A percentile compares a stretch with the other conserved stretches of the same genome.
These are phyloP conservation scores for Callimorpha dominula DNA, from an alignment of 2,888 invertebrate species.

Conservation along the genomic window DNA sequence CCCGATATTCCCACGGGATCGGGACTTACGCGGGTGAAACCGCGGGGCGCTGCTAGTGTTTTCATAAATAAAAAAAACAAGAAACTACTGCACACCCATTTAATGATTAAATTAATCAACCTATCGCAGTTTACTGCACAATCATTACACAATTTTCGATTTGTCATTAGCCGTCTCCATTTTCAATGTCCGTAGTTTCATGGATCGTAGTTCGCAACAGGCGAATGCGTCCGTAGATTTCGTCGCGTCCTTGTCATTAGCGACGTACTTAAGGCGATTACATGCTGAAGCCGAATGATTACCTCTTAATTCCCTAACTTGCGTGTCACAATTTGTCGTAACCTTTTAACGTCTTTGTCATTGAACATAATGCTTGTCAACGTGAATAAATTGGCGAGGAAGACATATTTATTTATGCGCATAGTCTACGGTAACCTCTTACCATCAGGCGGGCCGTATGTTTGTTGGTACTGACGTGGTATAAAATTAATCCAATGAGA, in stretches of 20 bases:
- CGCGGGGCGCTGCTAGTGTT: no score
- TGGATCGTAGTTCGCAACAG: slow-evolving; percentile 45
- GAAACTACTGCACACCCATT: neutral
- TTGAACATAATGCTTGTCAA: slow-evolving; percentile 9
- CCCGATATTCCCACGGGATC: no score
- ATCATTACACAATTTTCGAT: neutral
- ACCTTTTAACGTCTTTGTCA: slow-evolving; percentile 9
- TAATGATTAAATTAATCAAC: neutral
- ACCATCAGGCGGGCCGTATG: no score
- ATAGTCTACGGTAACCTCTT: neutral
- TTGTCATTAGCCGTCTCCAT: slow-evolving; percentile 25
- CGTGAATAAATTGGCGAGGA: neutral
- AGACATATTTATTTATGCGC: neutral
- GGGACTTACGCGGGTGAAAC: no score
- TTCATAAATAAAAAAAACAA: neutral
- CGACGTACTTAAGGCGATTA: slow-evolving; percentile 61
- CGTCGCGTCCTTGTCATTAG: slow-evolving; percentile 65
- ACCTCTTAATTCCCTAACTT: slow-evolving; percentile 41
- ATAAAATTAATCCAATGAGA: neutral
- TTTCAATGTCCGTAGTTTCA: slow-evolving; percentile 24
- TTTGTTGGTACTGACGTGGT: neutral
- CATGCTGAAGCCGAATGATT: slow-evolving; percentile 47
- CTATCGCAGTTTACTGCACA: neutral
- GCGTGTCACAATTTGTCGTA: slow-evolving; percentile 33
- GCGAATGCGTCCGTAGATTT: slow-evolving; percentile 58